Percentiles rank a stretch among this genome's conserved stretches.
phyloP scores from a whole-genome alignment of 2,888 invertebrate genomes.

The Vannuccia rotundouncinata region DNA sequence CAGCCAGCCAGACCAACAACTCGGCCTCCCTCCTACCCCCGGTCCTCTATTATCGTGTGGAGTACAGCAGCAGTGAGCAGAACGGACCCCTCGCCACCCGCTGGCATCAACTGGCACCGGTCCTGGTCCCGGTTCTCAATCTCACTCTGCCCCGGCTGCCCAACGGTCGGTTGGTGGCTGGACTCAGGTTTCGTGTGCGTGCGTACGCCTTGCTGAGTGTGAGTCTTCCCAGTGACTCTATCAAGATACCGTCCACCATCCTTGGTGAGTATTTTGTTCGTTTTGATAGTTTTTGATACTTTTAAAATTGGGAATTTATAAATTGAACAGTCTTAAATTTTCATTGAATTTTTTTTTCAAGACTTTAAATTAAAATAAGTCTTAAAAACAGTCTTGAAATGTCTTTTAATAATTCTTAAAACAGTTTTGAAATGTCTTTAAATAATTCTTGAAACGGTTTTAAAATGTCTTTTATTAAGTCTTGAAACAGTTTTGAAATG shows the following conservation, averaged over 20 bases:
- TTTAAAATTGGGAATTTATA: no score
- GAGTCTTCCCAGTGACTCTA: background rate
- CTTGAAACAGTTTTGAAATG: no score
- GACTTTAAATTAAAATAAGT: no score
- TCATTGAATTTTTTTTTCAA: no score
- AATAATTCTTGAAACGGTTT: no score
- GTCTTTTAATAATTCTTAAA: no score
- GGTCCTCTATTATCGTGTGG: slow-evolving; percentile 24
- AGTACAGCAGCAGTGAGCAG: background rate
- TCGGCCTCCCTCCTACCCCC: slow-evolving; percentile 20
- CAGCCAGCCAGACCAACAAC: background rate
- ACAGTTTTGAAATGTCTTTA: no score
- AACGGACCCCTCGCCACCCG: background rate
- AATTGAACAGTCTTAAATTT: no score
- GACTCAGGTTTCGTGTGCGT: slow-evolving; percentile 15
- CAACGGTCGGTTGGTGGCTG: background rate
- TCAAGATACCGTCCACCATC: background rate
- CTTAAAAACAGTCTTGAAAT: no score
- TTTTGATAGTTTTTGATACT: no score
- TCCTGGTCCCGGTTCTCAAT: background rate
- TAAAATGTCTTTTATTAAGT: no score
- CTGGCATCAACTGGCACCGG: slow-evolving; percentile 23
- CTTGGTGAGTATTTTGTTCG: background rate
- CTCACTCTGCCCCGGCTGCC: background rate
- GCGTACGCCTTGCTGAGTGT: slow-evolving; percentile 7